These are phyloP conservation scores for Pygoscelis antarcticus DNA, from an alignment of 2,113 vertebrate species.

Conservation along the genomic window DNA sequence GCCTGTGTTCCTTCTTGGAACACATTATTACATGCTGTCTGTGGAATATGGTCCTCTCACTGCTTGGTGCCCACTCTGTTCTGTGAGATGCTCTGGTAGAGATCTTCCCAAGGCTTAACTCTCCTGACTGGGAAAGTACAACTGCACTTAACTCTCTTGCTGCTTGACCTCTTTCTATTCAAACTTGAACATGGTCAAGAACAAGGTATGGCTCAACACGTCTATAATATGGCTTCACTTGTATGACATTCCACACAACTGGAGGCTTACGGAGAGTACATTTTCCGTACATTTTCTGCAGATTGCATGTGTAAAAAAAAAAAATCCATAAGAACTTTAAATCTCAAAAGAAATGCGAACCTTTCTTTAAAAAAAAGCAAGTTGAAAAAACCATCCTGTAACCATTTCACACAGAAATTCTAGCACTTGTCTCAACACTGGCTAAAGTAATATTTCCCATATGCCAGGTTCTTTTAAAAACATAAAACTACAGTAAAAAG, in stretches of 20 bases:
- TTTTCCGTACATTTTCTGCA: neutral
- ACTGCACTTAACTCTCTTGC: neutral
- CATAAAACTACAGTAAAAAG: conserved; percentile 44
- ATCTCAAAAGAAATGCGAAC: neutral
- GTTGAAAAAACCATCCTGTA: neutral
- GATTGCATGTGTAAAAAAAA: neutral
- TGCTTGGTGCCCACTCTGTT: neutral
- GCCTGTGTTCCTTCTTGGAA: neutral
- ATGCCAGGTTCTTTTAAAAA: conserved; percentile 19
- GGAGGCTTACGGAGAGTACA: neutral
- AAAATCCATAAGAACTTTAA: neutral
- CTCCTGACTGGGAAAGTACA: neutral
- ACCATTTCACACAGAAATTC: conserved; percentile 26
- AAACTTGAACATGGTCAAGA: neutral
- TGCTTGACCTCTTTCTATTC: neutral
- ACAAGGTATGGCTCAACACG: fast-evolving
- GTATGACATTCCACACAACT: neutral
- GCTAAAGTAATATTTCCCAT: conserved; percentile 36
- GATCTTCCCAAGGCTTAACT: neutral
- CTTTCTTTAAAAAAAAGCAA: neutral
- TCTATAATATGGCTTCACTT: neutral
- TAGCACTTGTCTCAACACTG: conserved; percentile 28
- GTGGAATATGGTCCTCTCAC: neutral
- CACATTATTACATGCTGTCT: fast-evolving
- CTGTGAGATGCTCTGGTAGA: neutral